A percentile compares a stretch with the other conserved stretches of the same genome.
These are phyloP conservation scores for Brachymystax lenok DNA, from an alignment of 2,797 vertebrate genomes.

Conservation along the genomic window DNA sequence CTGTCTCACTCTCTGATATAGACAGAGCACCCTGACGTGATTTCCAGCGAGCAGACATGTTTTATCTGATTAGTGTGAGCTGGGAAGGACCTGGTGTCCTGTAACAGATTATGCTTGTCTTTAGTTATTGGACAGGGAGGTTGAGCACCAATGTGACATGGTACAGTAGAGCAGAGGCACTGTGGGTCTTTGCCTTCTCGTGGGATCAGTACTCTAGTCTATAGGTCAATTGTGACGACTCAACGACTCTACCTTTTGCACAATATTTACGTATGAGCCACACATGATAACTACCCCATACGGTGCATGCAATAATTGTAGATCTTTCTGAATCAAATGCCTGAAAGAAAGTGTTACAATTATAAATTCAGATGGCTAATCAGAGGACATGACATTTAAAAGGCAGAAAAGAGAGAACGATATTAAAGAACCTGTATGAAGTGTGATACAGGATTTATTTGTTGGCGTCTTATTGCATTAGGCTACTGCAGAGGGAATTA, in stretches of 20 bases:
- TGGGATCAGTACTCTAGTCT: slow-evolving; percentile 48
- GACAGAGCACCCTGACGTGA: slow-evolving; percentile 1
- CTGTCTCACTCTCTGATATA: slow-evolving; percentile 38
- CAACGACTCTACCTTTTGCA: background rate
- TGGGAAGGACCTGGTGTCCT: slow-evolving; percentile 38
- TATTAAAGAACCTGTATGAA: slow-evolving; percentile 36
- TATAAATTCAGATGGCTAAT: background rate
- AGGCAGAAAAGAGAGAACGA: slow-evolving; percentile 18
- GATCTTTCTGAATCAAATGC: background rate
- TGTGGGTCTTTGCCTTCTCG: slow-evolving; percentile 34
- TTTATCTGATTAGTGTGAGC: slow-evolving; percentile 65
- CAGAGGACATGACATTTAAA: background rate
- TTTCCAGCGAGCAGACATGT: slow-evolving; percentile 51
- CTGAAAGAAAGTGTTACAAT: background rate
- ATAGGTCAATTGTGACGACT: slow-evolving; percentile 22
- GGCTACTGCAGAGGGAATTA: slow-evolving; percentile 69
- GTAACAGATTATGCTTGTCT: slow-evolving; percentile 52
- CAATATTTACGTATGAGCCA: background rate
- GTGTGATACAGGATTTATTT: slow-evolving; percentile 66
- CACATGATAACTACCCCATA: background rate
- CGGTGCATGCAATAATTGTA: too few species aligned
- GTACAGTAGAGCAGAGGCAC: slow-evolving; percentile 22
- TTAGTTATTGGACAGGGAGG: slow-evolving; percentile 26
- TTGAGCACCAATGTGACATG: background rate
- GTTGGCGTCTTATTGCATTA: slow-evolving; percentile 75